phyloP scores from a whole-genome alignment of 2,888 invertebrate genomes.

The Acleris sparsana region DNA sequence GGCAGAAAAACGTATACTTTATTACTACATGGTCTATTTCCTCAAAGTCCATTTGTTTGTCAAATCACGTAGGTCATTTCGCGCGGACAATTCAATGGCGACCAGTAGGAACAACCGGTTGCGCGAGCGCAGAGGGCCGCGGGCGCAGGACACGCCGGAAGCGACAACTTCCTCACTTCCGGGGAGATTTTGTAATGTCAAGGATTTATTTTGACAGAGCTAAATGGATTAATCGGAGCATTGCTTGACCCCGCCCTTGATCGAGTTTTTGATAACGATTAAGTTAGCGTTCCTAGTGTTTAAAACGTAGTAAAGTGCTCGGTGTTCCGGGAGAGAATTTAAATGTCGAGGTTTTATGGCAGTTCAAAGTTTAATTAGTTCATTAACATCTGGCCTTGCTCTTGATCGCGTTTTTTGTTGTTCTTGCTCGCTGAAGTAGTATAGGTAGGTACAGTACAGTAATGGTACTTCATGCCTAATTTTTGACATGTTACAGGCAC shows the following conservation, averaged over 20 bases:
- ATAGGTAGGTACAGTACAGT: background rate
- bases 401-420: conserved; percentile 29
- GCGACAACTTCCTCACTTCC: conserved; percentile 61
- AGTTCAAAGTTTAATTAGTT: conserved; percentile 23
- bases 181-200: conserved; percentile 56
- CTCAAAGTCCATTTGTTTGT: conserved; percentile 45
- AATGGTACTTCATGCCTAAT: no score
- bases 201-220: conserved; percentile 48
- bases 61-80: conserved; percentile 51
- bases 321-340: conserved; percentile 16
- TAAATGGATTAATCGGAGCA: conserved; percentile 26
- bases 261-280: conserved; percentile 25
- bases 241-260: conserved; percentile 35
- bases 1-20: conserved; percentile 5
- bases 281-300: conserved; percentile 1
- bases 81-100: conserved; percentile 54
- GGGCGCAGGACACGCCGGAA: conserved; percentile 48
- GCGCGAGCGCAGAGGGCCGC: conserved; percentile 41
- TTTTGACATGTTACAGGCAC: no score
- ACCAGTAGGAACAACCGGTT: conserved; percentile 51
- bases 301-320: conserved; percentile 1
- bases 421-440: conserved; percentile 1
- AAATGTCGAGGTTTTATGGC: conserved; percentile 15
- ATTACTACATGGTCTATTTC: conserved; percentile 27
- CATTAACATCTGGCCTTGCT: conserved; percentile 16